These are phyloP conservation scores for Recurvirostra avosetta DNA, from an alignment of 2,113 vertebrate species.

Conservation along the genomic window DNA sequence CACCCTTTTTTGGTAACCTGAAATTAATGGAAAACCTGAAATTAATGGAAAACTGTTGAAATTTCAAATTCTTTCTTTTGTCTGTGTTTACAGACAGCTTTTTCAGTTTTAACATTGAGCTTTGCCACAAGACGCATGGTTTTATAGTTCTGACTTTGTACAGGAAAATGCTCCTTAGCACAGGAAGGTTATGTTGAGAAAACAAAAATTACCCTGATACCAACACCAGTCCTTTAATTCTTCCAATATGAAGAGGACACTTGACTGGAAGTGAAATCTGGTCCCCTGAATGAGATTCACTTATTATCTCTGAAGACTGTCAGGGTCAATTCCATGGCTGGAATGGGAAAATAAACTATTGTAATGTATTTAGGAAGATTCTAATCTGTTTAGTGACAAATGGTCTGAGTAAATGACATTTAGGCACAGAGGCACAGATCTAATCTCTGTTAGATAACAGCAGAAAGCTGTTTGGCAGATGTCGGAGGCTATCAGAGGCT, in stretches of 20 bases:
- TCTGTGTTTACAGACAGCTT: neutral
- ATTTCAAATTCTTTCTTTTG: neutral
- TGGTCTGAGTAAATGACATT: neutral
- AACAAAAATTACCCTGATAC: neutral
- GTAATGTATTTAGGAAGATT: neutral
- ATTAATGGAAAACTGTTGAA: neutral
- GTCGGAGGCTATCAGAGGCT: neutral
- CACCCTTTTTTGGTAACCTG: neutral
- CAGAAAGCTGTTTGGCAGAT: neutral
- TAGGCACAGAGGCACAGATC: neutral
- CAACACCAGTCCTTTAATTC: neutral
- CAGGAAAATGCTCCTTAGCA: neutral
- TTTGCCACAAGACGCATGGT: neutral
- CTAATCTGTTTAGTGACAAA: neutral
- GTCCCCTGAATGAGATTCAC: neutral
- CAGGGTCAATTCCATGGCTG: neutral
- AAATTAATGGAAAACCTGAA: neutral
- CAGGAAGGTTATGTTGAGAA: neutral
- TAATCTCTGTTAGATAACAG: neutral
- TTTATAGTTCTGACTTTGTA: neutral
- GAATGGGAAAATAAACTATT: neutral
- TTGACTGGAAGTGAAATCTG: neutral
- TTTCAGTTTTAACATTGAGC: neutral
- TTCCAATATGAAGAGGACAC: neutral
- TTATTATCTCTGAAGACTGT: neutral